Conservation (phyloP, 2,113 vertebrate genomes). For the Stictonetta naevosa region DNA sequence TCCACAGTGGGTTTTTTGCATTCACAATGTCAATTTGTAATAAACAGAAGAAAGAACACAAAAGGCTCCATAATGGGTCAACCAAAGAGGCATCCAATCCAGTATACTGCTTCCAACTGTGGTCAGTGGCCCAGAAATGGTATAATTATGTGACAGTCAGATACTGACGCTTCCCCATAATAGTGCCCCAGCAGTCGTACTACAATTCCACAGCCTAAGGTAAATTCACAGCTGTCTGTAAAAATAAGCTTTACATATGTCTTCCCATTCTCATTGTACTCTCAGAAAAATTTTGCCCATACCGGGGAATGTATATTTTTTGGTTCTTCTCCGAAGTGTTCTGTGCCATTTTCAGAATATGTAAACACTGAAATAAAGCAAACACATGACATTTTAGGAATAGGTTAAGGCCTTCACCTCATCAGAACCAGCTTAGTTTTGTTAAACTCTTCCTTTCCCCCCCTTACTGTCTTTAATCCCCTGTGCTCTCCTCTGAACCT, state of each 20-base stretch:
- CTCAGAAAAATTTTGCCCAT: conserved; percentile 15
- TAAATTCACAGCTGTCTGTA: neutral
- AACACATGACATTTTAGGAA: conserved; percentile 21
- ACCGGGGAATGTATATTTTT: conserved; percentile 79
- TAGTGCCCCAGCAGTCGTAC: neutral
- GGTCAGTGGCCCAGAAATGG: neutral
- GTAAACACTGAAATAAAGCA: conserved; percentile 86
- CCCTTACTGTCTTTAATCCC: neutral
- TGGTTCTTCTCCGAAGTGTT: conserved; percentile 82
- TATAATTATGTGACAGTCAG: neutral
- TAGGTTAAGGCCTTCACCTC: neutral
- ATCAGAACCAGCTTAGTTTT: neutral
- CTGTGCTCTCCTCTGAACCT: neutral
- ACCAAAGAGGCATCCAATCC: neutral
- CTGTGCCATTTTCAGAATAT: conserved; percentile 89
- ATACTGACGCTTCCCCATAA: neutral
- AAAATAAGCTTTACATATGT: neutral
- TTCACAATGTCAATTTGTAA: neutral
- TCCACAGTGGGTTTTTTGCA: neutral
- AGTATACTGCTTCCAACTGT: neutral
- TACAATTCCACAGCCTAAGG: neutral
- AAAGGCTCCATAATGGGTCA: neutral
- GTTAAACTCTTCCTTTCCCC: neutral
- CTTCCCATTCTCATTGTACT: neutral
- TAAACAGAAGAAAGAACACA: neutral